A percentile compares a stretch with the other conserved stretches of the same genome.
Evolutionary conservation across 1,140 invertebrate species (phyloP).

Genomic region (Acromyrmex echinatior): DNA sequence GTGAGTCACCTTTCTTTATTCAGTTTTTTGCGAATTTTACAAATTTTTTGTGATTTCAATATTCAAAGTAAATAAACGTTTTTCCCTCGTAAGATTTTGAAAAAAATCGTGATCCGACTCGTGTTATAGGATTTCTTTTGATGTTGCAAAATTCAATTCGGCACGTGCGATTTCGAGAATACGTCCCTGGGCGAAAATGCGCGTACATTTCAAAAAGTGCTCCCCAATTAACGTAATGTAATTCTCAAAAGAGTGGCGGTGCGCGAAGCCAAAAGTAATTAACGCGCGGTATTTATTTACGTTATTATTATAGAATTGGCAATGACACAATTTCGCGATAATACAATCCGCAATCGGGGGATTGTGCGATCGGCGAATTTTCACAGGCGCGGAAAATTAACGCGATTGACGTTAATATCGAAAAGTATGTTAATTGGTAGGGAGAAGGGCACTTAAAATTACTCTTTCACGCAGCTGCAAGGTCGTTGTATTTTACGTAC

Average conservation of each 20-base stretch:
- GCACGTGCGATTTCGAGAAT: neutral
- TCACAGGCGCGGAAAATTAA: slow-evolving; percentile 41
- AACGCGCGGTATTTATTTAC: slow-evolving; percentile 27
- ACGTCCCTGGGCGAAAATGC: neutral
- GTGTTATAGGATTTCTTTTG: neutral
- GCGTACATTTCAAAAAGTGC: slow-evolving; percentile 4
- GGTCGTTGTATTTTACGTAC: neutral
- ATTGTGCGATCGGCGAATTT: slow-evolving; percentile 31
- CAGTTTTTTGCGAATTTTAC: too few species aligned
- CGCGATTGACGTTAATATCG: slow-evolving; percentile 12
- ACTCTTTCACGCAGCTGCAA: slow-evolving; percentile 2
- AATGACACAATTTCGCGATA: slow-evolving; percentile 23
- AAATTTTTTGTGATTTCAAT: too few species aligned
- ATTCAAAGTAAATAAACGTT: too few species aligned
- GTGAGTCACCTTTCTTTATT: too few species aligned
- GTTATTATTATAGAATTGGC: slow-evolving; percentile 20
- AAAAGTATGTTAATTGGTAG: slow-evolving; percentile 7
- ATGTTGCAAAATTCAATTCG: neutral
- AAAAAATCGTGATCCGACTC: too few species aligned
- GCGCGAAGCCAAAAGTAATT: neutral
- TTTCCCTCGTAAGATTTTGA: too few species aligned
- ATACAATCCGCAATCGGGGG: slow-evolving; percentile 16
- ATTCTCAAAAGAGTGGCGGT: slow-evolving; percentile 18
- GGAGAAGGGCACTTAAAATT: slow-evolving; percentile 5
- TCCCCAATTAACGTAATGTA: slow-evolving; percentile 17